A percentile compares a stretch with the other conserved stretches of the same genome.
Evolutionary conservation across 2,113 vertebrate species (phyloP).

Genomic region (Oriolus oriolus): DNA sequence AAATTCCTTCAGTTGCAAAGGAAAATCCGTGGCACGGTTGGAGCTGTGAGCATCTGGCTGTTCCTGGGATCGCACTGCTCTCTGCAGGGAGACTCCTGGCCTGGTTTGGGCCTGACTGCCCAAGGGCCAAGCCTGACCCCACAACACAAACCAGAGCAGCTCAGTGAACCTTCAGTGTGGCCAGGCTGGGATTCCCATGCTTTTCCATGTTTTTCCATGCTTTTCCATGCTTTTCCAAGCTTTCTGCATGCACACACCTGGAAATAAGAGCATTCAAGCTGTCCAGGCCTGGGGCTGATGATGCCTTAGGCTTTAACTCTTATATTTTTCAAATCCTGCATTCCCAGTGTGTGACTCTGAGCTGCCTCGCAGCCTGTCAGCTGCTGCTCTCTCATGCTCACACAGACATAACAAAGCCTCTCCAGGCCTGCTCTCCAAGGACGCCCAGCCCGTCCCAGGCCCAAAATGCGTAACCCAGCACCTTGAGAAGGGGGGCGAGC

Average conservation of each 20-base stretch:
- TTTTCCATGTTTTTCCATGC: neutral
- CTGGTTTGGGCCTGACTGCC: neutral
- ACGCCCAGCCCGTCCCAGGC: too few relatives aligned
- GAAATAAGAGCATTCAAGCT: neutral
- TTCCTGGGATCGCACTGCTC: neutral
- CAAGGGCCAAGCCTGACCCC: neutral
- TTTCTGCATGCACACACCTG: neutral
- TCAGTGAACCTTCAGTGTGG: neutral
- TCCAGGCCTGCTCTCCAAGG: too few relatives aligned
- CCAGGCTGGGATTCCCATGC: neutral
- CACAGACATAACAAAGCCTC: too few relatives aligned
- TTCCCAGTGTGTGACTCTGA: too few relatives aligned
- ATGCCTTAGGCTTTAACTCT: too few relatives aligned
- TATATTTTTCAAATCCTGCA: too few relatives aligned
- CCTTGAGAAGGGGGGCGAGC: too few relatives aligned
- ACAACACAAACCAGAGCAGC: neutral
- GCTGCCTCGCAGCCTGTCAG: too few relatives aligned
- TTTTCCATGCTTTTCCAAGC: neutral
- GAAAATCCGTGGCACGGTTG: accelerated
- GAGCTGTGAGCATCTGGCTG: neutral
- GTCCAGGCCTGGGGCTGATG: neutral
- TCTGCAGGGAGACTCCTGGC: neutral
- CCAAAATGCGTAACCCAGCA: too few relatives aligned
- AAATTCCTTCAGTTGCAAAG: neutral
- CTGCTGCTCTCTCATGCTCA: too few relatives aligned